Evolutionary conservation across 2,797 vertebrate species (phyloP).

Genomic region (Semaprochilodus insignis): DNA sequence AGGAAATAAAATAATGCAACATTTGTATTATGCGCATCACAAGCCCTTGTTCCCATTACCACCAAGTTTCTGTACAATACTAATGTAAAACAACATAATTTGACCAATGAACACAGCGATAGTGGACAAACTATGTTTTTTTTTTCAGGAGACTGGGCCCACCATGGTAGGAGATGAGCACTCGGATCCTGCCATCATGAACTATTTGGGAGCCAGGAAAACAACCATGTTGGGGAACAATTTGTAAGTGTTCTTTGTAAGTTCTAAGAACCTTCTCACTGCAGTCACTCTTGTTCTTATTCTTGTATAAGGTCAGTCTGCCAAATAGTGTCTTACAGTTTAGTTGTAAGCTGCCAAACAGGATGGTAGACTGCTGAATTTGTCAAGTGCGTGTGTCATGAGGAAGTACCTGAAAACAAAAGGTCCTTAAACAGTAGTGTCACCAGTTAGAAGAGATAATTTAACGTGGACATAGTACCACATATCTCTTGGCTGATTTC

Average conservation of each 20-base stretch:
- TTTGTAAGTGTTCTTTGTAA: slow-evolving; percentile 97
- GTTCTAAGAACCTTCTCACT: slow-evolving; percentile 2
- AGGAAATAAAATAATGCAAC: no score
- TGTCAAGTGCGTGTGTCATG: not conserved
- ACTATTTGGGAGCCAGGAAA: slow-evolving; percentile 89
- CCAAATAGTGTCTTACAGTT: no score
- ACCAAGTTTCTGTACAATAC: not conserved
- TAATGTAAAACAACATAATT: not conserved
- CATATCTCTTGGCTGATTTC: no score
- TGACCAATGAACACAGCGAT: not conserved
- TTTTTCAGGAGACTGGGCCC: slow-evolving; percentile 90
- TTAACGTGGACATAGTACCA: no score
- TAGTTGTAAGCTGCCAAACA: not conserved
- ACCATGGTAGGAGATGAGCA: slow-evolving; percentile 94
- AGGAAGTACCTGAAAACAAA: not conserved
- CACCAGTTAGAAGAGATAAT: no score
- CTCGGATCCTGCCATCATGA: slow-evolving; percentile 89
- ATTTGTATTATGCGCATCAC: no score
- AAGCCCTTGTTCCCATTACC: no score
- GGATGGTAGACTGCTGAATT: not conserved
- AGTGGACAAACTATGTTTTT: slow-evolving; percentile 7
- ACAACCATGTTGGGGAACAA: slow-evolving; percentile 91
- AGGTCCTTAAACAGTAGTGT: no score
- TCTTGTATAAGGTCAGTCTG: not conserved
- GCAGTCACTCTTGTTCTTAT: not conserved